phyloP scores from a whole-genome alignment of 2,113 vertebrate species.

The Corapipo altera region DNA sequence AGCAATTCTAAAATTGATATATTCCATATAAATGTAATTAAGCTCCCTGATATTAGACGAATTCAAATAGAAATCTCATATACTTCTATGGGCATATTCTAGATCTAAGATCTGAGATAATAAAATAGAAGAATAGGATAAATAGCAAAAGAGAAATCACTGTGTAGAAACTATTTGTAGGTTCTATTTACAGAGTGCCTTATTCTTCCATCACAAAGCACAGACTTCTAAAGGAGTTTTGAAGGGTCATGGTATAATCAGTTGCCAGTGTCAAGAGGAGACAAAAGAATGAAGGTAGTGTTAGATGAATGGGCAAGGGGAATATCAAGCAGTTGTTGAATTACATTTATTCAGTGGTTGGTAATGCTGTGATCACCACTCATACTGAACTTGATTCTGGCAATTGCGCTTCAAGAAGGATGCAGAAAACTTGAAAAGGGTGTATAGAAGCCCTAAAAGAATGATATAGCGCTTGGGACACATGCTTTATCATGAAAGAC shows the following conservation, averaged over 20 bases:
- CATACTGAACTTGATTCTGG: not conserved
- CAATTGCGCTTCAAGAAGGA: not conserved
- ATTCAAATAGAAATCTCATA: not conserved
- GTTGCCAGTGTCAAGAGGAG: not conserved
- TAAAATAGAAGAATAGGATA: not conserved
- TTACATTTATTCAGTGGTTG: not conserved
- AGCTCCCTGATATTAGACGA: not conserved
- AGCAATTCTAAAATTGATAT: not conserved
- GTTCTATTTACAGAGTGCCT: slow-evolving; percentile 10
- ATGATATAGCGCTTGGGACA: not conserved
- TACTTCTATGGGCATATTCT: not conserved
- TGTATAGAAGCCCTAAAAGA: not conserved
- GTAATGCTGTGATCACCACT: not conserved
- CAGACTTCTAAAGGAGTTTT: slow-evolving; percentile 18
- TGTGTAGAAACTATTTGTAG: not conserved
- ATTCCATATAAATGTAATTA: not conserved
- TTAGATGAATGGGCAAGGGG: not conserved
- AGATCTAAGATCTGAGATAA: not conserved
- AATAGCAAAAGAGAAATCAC: not conserved
- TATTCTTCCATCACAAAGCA: slow-evolving; percentile 17
- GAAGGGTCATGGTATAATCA: slow-evolving; percentile 29
- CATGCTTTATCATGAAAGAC: not conserved
- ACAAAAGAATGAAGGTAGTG: slow-evolving; percentile 20
- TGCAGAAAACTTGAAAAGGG: not conserved
- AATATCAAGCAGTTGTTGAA: not conserved